These are phyloP conservation scores for Forbesichthys agassizii DNA, from an alignment of 2,113 vertebrate species.

Conservation along the genomic window DNA sequence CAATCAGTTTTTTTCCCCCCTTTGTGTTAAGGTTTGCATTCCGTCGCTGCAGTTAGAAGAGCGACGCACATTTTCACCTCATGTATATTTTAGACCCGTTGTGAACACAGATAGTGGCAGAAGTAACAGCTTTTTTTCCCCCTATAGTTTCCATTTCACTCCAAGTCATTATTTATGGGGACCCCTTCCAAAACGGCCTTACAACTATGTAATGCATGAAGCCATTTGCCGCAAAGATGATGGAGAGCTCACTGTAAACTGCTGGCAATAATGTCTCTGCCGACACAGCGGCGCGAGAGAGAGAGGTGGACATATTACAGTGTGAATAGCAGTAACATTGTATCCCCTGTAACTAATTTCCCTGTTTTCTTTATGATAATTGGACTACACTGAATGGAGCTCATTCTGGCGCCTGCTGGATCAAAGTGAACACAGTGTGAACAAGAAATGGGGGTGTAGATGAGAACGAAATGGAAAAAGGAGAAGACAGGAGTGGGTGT, in stretches of 20 bases:
- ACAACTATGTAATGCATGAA: slow-evolving; percentile 49
- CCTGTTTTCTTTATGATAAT: neutral
- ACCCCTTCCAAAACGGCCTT: slow-evolving; percentile 47
- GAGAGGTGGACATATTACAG: neutral
- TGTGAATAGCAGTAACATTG: neutral
- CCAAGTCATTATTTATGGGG: slow-evolving; percentile 58
- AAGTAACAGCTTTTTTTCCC: slow-evolving; percentile 53
- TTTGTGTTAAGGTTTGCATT: slow-evolving; percentile 7
- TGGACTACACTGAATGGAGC: too few species aligned
- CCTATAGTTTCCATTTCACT: slow-evolving; percentile 59
- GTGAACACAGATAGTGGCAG: slow-evolving; percentile 42
- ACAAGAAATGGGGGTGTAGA: too few species aligned
- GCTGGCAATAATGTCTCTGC: slow-evolving; percentile 32
- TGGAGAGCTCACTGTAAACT: slow-evolving; percentile 44
- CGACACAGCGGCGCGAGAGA: slow-evolving; percentile 1
- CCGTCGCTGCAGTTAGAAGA: slow-evolving; percentile 13
- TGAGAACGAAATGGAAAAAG: too few species aligned
- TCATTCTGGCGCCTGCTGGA: too few species aligned
- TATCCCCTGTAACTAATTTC: neutral
- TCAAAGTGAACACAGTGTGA: too few species aligned
- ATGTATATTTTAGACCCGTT: slow-evolving; percentile 69
- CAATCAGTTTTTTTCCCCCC: slow-evolving; percentile 7
- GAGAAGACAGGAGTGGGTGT: too few species aligned
- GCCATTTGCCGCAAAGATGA: slow-evolving; percentile 57
- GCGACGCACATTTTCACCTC: slow-evolving; percentile 52